These are phyloP conservation scores for Periophthalmus modestus DNA, from an alignment of 2,113 vertebrate genomes.

Conservation along the genomic window DNA sequence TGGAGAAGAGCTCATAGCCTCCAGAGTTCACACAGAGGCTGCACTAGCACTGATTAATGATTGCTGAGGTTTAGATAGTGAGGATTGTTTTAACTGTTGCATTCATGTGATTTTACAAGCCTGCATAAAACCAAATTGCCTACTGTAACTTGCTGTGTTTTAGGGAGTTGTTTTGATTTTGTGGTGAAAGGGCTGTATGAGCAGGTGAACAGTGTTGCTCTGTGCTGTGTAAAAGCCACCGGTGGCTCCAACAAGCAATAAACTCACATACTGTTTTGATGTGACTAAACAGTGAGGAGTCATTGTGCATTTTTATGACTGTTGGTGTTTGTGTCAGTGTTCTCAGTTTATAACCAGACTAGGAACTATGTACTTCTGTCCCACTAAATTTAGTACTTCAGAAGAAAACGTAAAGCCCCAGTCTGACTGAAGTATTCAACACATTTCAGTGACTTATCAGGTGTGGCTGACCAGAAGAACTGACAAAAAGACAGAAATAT, in stretches of 20 bases:
- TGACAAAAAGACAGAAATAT: too few relatives aligned
- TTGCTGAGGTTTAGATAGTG: too few relatives aligned
- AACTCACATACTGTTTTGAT: slow-evolving; percentile 50
- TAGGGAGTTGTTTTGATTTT: slow-evolving; percentile 42
- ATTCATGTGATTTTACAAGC: too few relatives aligned
- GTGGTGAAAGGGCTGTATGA: slow-evolving; percentile 22
- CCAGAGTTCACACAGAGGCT: too few relatives aligned
- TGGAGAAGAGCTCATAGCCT: too few relatives aligned
- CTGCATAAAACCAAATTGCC: neutral
- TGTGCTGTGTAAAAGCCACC: slow-evolving; percentile 64
- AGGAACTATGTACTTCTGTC: too few relatives aligned
- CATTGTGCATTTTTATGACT: neutral
- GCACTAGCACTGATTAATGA: too few relatives aligned
- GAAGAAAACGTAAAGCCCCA: neutral
- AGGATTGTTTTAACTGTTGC: too few relatives aligned
- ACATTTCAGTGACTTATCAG: too few relatives aligned
- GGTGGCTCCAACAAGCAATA: slow-evolving; percentile 75
- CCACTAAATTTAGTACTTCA: too few relatives aligned
- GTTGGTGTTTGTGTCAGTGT: neutral
- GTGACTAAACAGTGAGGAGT: slow-evolving; percentile 31
- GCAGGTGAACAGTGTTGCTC: slow-evolving; percentile 42
- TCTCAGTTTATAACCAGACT: neutral
- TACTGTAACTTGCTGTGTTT: slow-evolving; percentile 1
- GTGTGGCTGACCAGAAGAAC: too few relatives aligned
- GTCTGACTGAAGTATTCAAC: neutral